Evolutionary conservation across 2,888 invertebrate species (phyloP).

Genomic region (Caenorhabditis macrosperma): DNA sequence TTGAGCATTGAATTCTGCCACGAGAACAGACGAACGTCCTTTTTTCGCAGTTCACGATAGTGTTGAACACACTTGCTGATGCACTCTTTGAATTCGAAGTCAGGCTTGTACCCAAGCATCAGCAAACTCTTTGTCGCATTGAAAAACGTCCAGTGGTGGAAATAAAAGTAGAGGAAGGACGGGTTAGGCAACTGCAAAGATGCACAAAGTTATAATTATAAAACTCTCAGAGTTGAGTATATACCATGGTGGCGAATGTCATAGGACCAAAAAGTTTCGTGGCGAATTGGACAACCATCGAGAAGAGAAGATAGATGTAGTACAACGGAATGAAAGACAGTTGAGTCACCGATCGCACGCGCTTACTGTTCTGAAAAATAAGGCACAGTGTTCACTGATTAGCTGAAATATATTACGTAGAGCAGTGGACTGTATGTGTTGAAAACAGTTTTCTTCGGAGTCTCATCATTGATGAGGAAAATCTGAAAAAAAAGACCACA

Average conservation of each 20-base stretch:
- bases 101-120: constrained; percentile 63
- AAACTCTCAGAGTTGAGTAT: background rate
- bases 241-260: constrained; percentile 27
- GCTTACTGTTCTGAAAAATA: constrained; percentile 58
- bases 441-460: constrained; percentile 68
- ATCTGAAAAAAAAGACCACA: constrained; percentile 50
- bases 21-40: constrained; percentile 46
- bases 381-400: background rate
- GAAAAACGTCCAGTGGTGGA: constrained; percentile 78
- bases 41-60: constrained; percentile 46
- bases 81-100: constrained; percentile 46
- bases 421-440: constrained; percentile 51
- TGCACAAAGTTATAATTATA: background rate
- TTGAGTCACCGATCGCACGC: constrained; percentile 30
- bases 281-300: constrained; percentile 35
- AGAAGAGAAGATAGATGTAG: constrained; percentile 61
- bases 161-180: constrained; percentile 72
- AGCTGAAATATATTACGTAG: constrained; percentile 29
- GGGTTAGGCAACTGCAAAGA: constrained; percentile 71
- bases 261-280: constrained; percentile 39
- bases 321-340: constrained; percentile 67
- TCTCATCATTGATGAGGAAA: constrained; percentile 71
- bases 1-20: constrained; percentile 52
- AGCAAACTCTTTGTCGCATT: constrained; percentile 69
- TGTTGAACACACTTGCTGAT: constrained; percentile 34